Conservation (phyloP, 2,797 vertebrate genomes). For the Ptychobarbus kaznakovi region DNA sequence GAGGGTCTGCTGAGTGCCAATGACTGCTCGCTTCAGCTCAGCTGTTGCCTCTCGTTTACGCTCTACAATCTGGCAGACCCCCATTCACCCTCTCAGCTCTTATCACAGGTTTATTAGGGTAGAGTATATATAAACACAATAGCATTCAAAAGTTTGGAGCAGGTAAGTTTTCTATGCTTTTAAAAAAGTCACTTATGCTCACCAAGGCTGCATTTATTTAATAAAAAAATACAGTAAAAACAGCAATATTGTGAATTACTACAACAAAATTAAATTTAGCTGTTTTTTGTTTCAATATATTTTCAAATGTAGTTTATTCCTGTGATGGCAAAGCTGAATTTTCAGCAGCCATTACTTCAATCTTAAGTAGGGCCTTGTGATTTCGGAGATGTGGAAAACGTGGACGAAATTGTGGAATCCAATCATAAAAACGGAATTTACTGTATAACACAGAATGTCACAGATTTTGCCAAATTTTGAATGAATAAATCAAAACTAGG, state of each 20-base stretch:
- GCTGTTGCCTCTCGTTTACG: conserved; percentile 82
- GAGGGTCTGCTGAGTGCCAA: conserved; percentile 57
- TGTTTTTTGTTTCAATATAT: background rate
- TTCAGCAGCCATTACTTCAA: background rate
- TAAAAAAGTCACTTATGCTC: background rate
- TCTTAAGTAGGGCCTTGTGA: background rate
- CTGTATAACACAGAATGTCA: background rate
- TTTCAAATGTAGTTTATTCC: background rate
- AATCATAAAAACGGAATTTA: background rate
- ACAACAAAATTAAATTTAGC: background rate
- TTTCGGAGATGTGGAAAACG: background rate
- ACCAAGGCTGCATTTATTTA: background rate
- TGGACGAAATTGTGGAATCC: background rate
- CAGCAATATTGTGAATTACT: background rate
- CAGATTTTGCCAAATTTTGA: background rate
- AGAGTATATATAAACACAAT: background rate
- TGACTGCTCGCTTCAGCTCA: conserved; percentile 79
- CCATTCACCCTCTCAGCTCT: conserved; percentile 41
- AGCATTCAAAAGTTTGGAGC: background rate
- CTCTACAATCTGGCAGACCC: conserved; percentile 62
- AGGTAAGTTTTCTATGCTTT: background rate
- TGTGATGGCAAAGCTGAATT: background rate
- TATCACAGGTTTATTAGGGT: conserved; percentile 31
- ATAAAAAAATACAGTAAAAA: background rate
- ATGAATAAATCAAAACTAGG: background rate